Base-by-base conservation (phyloP, 2,797 vertebrate genomes). In the Chiroxiphia lanceolata region DNA sequence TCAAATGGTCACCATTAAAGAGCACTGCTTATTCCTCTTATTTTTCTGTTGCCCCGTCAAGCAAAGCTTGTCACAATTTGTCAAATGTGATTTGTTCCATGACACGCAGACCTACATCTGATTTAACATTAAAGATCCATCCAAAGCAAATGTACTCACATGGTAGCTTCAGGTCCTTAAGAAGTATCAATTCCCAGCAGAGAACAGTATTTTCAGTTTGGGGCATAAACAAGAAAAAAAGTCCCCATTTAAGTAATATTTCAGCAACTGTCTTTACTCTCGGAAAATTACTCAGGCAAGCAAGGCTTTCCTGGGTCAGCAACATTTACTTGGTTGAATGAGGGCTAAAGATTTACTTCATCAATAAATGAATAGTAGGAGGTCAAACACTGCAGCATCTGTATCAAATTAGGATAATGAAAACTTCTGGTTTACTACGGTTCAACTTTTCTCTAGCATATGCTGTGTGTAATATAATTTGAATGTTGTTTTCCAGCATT, bases 321-420 rank as follows among this genome's bases (percentile, higher is more conserved):
- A 86, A 75, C 70, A 20, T 74, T 81, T 83, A 45, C n/a, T 18
- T 33, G 33, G 18, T 36, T 48, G 23, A 91, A 76, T 31, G 17
- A 89, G 14, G 19, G 13, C 61, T 74, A 47, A 80, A 82, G 16
- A 87, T 45, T 68, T 67, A 68, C 27, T n/a, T 83, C 45, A 40
- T 53, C 64, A 76, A 38, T 59, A 86, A 75, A 72, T 44, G 4
- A 63, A 77, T 5, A 71, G 54, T 34, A 69, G 29, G 20, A 70
- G 20, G 68, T 84, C 86, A 94, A 82, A 80, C 18, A 84, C 20
- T 45, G 34, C 51, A 78, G 38, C 26, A 78, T 77, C n/a, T 82
- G 48, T 57, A 81, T 38, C 54, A 79, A 68, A 74, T 84, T 38
- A 75, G 40, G 38, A 57, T 6, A 83, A n/a, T 20, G 29, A 84